Percentiles rank a stretch among this genome's conserved stretches.
Evolutionary conservation across 1,140 invertebrate species (phyloP).

Genomic region (Tyrophagus putrescentiae): DNA sequence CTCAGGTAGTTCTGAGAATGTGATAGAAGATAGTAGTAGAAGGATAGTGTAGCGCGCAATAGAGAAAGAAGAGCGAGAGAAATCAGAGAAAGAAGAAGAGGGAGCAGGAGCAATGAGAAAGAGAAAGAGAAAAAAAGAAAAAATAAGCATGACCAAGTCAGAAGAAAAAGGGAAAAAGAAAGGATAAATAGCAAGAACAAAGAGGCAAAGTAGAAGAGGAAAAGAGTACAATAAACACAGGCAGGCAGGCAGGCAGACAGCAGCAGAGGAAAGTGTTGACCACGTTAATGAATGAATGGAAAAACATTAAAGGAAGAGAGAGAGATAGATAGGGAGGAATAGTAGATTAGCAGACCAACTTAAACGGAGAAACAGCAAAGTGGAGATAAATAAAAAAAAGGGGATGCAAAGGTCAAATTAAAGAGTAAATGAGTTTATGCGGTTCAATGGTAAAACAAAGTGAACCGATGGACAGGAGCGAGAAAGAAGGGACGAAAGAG

Average conservation of each 20-base stretch:
- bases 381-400: no score
- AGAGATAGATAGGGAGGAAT: no score
- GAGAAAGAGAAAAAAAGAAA: background rate
- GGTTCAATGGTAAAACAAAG: no score
- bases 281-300: no score
- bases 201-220: background rate
- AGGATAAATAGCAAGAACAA: background rate
- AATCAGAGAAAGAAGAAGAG: constrained; percentile 1
- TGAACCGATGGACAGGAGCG: no score
- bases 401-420: no score
- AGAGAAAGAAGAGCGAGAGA: background rate
- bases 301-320: background rate
- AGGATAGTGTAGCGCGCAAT: background rate
- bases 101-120: background rate
- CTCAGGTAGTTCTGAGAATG: constrained; percentile 6
- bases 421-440: no score
- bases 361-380: no score
- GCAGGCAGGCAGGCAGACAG: no score
- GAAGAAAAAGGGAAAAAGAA: constrained; percentile 14
- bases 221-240: background rate
- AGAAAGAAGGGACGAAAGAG: no score
- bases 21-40: background rate
- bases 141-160: constrained; percentile 2
- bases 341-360: no score
- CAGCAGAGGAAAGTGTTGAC: no score